phyloP scores from a whole-genome alignment of 92 coral and sea anemone genomes.

The Anthopleura xanthogrammica region DNA sequence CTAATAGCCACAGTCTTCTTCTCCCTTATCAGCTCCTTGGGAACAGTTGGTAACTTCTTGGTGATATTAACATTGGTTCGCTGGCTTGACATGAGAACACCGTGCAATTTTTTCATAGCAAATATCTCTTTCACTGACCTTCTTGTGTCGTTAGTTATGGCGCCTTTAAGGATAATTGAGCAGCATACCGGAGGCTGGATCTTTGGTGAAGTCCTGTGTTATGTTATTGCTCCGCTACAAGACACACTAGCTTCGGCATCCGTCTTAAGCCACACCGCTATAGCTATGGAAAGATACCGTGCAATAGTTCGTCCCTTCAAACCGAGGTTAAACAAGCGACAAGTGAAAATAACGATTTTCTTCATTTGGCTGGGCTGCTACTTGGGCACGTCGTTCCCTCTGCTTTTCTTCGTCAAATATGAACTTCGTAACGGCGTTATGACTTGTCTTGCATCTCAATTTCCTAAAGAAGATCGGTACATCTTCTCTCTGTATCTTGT shows the following conservation, averaged over 20 bases:
- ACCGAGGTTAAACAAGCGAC: constrained; percentile 34
- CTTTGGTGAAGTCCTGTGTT: constrained; percentile 69
- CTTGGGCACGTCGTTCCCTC: constrained; percentile 43
- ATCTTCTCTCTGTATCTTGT: constrained; percentile 60
- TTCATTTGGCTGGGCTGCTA: constrained; percentile 48
- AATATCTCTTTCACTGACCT: constrained; percentile 68
- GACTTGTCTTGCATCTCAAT: constrained; percentile 22
- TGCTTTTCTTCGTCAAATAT: constrained; percentile 42
- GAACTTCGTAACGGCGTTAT: background rate
- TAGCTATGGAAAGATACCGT: constrained; percentile 72
- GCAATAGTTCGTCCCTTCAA: constrained; percentile 59
- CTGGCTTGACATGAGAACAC: constrained; percentile 52
- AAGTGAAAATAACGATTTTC: constrained; percentile 41
- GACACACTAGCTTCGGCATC: constrained; percentile 68
- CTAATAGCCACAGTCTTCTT: constrained; percentile 43
- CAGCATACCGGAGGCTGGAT: constrained; percentile 63
- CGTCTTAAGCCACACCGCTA: constrained; percentile 69
- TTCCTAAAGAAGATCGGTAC: constrained; percentile 35
- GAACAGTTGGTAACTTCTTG: constrained; percentile 40
- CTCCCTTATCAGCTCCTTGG: constrained; percentile 35
- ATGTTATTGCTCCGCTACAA: constrained; percentile 61
- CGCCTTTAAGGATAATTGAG: constrained; percentile 65
- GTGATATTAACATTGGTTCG: constrained; percentile 56
- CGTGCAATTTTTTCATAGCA: constrained; percentile 63
- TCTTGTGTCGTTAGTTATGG: constrained; percentile 44